Percentiles rank a stretch among this genome's conserved stretches.
Evolutionary conservation across 2,888 invertebrate genomes (phyloP).

Genomic region (Gisinianus flammeolus): DNA sequence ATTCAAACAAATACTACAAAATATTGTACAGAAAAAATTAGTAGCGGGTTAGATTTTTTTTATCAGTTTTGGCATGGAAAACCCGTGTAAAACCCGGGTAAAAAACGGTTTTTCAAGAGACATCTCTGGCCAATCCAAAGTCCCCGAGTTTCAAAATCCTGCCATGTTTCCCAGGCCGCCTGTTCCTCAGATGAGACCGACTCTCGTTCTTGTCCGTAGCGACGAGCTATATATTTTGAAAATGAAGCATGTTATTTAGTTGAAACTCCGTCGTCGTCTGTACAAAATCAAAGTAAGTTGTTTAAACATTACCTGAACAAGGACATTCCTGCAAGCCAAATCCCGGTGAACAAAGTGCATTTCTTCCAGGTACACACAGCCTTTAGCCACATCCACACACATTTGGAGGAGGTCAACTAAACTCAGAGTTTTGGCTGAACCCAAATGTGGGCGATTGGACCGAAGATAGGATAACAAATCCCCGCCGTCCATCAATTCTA

Average conservation of each 20-base stretch:
- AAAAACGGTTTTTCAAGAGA: too few relatives aligned
- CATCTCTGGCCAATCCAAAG: slow-evolving; percentile 94
- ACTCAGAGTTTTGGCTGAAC: slow-evolving; percentile 66
- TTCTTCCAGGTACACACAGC: slow-evolving; percentile 94
- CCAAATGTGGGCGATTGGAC: slow-evolving; percentile 76
- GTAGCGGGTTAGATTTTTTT: too few relatives aligned
- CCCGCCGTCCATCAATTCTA: slow-evolving; percentile 98
- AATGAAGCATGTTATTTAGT: too few relatives aligned
- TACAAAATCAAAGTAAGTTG: neutral
- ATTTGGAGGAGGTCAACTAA: slow-evolving; percentile 86
- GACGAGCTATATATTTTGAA: slow-evolving; percentile 60
- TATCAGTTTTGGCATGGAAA: too few relatives aligned
- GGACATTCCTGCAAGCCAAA: slow-evolving; percentile 92
- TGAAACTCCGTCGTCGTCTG: too few relatives aligned
- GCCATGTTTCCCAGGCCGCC: too few relatives aligned
- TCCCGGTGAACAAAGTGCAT: slow-evolving; percentile 98
- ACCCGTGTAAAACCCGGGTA: too few relatives aligned
- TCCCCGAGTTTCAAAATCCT: slow-evolving; percentile 96
- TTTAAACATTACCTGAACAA: slow-evolving; percentile 67
- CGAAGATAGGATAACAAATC: slow-evolving; percentile 90
- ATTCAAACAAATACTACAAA: too few relatives aligned
- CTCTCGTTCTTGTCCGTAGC: slow-evolving; percentile 3
- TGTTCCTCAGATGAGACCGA: neutral
- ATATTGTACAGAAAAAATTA: too few relatives aligned
- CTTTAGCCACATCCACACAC: slow-evolving; percentile 94